Evolutionary conservation across 2,113 vertebrate genomes (phyloP).

Genomic region (Paratilapia polleni): DNA sequence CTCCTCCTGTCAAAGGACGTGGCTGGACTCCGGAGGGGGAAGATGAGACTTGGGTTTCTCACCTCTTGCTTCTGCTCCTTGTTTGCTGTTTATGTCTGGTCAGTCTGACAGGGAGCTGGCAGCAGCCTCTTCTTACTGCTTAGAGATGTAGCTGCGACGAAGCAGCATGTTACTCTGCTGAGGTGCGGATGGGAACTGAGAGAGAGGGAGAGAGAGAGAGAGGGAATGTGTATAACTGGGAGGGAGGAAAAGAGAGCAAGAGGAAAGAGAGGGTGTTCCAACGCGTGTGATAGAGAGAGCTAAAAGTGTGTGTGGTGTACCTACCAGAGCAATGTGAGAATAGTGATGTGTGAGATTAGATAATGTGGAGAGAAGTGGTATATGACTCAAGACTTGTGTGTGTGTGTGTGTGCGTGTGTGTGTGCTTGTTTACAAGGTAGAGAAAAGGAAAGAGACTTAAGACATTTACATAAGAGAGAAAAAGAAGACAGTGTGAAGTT

Average conservation of each 20-base stretch:
- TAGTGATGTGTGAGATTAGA: slow-evolving; percentile 49
- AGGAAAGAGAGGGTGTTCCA: slow-evolving; percentile 54
- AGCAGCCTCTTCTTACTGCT: slow-evolving; percentile 33
- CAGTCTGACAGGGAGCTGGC: slow-evolving; percentile 37
- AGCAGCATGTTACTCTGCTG: slow-evolving; percentile 66
- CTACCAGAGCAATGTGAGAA: slow-evolving; percentile 48
- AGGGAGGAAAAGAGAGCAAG: slow-evolving; percentile 47
- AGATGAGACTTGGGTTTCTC: slow-evolving; percentile 5
- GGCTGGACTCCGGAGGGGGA: not conserved
- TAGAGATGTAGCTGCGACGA: slow-evolving; percentile 27
- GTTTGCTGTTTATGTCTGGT: slow-evolving; percentile 23
- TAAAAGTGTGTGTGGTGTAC: slow-evolving; percentile 34
- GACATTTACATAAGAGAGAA: slow-evolving; percentile 29
- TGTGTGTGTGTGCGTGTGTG: not conserved
- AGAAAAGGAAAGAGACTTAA: slow-evolving; percentile 8
- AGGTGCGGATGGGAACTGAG: slow-evolving; percentile 70
- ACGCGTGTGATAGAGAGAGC: slow-evolving; percentile 48
- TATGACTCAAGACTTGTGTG: slow-evolving; percentile 31
- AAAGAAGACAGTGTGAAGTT: slow-evolving; percentile 37
- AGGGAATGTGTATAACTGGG: slow-evolving; percentile 26
- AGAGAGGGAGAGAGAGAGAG: slow-evolving; percentile 10
- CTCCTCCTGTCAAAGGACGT: slow-evolving; percentile 11
- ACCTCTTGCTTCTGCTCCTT: slow-evolving; percentile 4
- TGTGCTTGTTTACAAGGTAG: slow-evolving; percentile 12
- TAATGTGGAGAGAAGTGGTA: slow-evolving; percentile 37